phyloP scores from a whole-genome alignment of 2,113 vertebrate species.

The Bufo bufo region DNA sequence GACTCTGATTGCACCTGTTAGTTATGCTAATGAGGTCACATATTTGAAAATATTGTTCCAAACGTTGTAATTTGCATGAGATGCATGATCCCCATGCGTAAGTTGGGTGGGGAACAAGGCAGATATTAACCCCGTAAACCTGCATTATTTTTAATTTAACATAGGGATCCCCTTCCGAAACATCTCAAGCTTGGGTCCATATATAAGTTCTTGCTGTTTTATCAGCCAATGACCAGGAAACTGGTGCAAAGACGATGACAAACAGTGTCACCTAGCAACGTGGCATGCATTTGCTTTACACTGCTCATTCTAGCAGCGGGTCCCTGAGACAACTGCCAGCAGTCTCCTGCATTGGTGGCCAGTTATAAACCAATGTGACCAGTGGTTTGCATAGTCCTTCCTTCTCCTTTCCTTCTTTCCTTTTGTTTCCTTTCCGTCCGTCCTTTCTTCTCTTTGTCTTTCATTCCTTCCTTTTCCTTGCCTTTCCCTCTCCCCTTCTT shows the following conservation, averaged over 20 bases:
- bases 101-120: background rate
- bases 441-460: too few relatives aligned
- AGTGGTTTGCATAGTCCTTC: too few relatives aligned
- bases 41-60: conserved; percentile 12
- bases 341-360: too few relatives aligned
- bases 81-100: background rate
- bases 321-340: too few relatives aligned
- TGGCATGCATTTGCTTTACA: too few relatives aligned
- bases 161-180: background rate
- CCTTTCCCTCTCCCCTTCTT: too few relatives aligned
- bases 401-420: too few relatives aligned
- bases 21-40: conserved; percentile 22
- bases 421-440: too few relatives aligned
- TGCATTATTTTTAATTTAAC: background rate
- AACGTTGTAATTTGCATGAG: background rate
- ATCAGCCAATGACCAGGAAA: background rate
- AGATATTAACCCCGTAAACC: background rate
- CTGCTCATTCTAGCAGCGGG: too few relatives aligned
- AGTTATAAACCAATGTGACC: too few relatives aligned
- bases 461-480: too few relatives aligned
- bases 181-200: background rate
- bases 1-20: background rate
- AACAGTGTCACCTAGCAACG: background rate
- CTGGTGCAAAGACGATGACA: background rate
- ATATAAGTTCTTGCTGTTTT: background rate